These are phyloP conservation scores for Dipodomys spectabilis DNA, from an alignment of 2,113 vertebrate genomes.

Conservation along the genomic window DNA sequence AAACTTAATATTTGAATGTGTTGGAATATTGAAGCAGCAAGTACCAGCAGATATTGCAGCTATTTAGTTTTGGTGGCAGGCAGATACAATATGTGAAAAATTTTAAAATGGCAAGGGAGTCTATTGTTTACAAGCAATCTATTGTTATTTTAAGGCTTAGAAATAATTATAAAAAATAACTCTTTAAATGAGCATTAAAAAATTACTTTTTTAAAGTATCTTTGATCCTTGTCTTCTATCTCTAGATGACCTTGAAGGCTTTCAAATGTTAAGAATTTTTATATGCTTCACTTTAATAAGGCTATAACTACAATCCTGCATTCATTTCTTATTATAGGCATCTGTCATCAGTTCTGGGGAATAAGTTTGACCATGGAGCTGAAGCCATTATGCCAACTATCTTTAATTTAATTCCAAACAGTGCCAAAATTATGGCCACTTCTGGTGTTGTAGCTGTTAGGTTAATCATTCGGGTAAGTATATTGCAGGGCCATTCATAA, in stretches of 20 bases:
- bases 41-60: no score
- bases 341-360: constrained; percentile 94
- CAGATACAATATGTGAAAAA: constrained; percentile 28
- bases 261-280: constrained; percentile 11
- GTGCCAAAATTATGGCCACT: constrained; percentile 99
- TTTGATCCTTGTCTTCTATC: constrained; percentile 26
- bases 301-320: constrained; percentile 10
- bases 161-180: not conserved
- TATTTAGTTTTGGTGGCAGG: not conserved
- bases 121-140: not conserved
- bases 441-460: constrained; percentile 96
- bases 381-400: constrained; percentile 98
- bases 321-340: constrained; percentile 87
- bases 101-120: no score
- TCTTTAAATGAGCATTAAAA: not conserved
- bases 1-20: not conserved
- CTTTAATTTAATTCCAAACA: constrained; percentile 99
- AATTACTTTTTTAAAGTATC: not conserved
- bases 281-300: not conserved
- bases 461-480: constrained; percentile 96
- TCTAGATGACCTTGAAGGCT: constrained; percentile 44
- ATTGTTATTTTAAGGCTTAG: constrained; percentile 7
- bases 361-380: constrained; percentile 98
- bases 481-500: not conserved
- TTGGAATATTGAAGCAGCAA: not conserved